phyloP scores from a whole-genome alignment of 1,140 invertebrate species.

The Triops longicaudatus region DNA sequence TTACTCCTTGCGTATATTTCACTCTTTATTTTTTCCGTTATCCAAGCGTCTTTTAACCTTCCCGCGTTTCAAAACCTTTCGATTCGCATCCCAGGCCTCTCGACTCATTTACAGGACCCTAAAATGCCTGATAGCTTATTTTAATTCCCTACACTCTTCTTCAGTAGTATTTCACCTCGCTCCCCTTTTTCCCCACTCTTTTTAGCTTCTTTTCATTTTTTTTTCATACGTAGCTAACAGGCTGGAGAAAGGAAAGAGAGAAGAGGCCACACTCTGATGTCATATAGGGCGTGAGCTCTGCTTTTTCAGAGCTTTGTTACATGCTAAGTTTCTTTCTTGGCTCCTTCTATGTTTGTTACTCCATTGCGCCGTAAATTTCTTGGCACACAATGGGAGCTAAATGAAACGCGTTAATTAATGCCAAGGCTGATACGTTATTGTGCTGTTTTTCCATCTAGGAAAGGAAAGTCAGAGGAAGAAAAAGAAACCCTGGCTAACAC shows the following conservation, averaged over 20 bases:
- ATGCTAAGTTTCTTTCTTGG: not conserved
- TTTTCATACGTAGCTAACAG: not conserved
- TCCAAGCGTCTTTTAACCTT: not conserved
- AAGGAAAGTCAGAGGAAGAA: not conserved
- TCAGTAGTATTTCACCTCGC: not conserved
- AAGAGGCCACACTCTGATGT: not conserved
- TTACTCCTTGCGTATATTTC: not conserved
- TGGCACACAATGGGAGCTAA: slow-evolving; percentile 14
- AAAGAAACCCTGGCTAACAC: not conserved
- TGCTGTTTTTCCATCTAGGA: not conserved
- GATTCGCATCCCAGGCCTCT: not conserved
- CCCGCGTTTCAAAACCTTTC: not conserved
- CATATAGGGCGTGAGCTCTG: not conserved
- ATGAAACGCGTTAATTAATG: slow-evolving; percentile 15
- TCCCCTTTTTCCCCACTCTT: not conserved
- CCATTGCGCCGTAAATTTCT: slow-evolving; percentile 5
- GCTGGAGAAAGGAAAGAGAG: not conserved
- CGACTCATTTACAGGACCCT: not conserved
- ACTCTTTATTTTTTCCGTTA: not conserved
- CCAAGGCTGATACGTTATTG: not conserved
- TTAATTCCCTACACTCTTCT: not conserved
- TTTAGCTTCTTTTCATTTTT: not conserved
- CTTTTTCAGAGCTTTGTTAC: not conserved
- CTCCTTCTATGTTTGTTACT: not conserved
- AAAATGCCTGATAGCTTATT: not conserved